Base-by-base conservation (phyloP, 2,888 invertebrate species). In the Gonocerus acuteangulatus region DNA sequence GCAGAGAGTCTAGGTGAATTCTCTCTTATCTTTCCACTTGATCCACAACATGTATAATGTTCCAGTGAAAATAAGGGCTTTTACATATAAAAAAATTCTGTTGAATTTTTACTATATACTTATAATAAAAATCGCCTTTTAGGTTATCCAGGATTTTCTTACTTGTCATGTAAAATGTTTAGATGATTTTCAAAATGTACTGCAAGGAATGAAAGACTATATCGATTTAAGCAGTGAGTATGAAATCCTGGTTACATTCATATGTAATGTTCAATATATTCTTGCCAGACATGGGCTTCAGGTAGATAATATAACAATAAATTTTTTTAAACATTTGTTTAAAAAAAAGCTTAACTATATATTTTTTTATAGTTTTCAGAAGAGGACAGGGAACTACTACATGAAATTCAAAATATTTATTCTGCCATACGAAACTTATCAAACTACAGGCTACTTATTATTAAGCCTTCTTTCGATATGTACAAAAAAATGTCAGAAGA, bases 381-480 rank as follows among this genome's bases (percentile, higher is more conserved):
- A 1, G 80, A 79, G 22, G 81, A 86, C 66, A 72, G 83, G 57
- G 70, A 73, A 22, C 73, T 81, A 64, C 78, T 84, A 0, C 77
- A 82, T 70, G 77, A 76, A 62, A 73, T 89, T 47, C 81, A 64
- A 36, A 34, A 52, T 7, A 60, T 85, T 1, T 89, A 89, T 89
- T 81, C 83, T 62, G 77, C 77, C 2, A 73, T 89, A 11, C 85
- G 84, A 69, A 78, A 84, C 57, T 82, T 83, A 0, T 83, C 86
- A 0, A 71, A 89, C 4, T 87, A 83, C 73, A 78, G 87, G 59
- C 80, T 80, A 11, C 80, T 81, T 63, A 84, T 84, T 1, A 73
- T 89, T 36, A 85, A 87, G 70, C 82, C 85, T 60, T 89, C 90
- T n/a, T 93, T 91, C 72, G 86, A 86, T 59, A 85, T 88, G 70